These are phyloP conservation scores for Sapayoa aenigma DNA, from an alignment of 2,113 vertebrate genomes.

Conservation along the genomic window DNA sequence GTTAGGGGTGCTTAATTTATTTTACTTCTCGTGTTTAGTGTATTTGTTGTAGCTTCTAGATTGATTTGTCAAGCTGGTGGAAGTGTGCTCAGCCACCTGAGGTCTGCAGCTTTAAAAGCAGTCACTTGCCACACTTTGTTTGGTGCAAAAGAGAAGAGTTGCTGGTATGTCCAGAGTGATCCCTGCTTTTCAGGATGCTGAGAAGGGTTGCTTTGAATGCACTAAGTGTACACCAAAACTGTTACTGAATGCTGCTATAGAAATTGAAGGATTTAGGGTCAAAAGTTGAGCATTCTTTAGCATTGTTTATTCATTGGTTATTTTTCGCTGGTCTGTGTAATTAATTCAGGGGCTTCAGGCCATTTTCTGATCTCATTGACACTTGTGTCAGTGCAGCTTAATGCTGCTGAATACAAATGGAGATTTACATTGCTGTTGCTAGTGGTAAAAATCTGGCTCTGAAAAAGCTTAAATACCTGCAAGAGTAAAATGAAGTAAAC, in stretches of 20 bases:
- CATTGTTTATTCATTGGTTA: constrained; percentile 15
- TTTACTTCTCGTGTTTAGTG: not conserved
- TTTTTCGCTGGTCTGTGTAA: constrained; percentile 43
- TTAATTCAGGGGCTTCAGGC: constrained; percentile 53
- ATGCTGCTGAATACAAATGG: constrained; percentile 29
- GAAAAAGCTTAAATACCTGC: constrained; percentile 24
- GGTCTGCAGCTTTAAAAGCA: constrained; percentile 6
- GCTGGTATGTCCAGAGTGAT: not conserved
- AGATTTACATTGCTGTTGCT: constrained; percentile 20
- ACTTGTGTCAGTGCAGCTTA: constrained; percentile 9
- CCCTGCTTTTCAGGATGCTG: constrained; percentile 30
- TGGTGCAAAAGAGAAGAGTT: not conserved
- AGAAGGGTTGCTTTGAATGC: constrained; percentile 50
- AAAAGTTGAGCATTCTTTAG: constrained; percentile 52
- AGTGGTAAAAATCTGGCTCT: constrained; percentile 16
- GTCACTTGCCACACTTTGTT: not conserved
- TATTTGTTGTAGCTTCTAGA: not conserved
- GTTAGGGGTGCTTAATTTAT: not conserved
- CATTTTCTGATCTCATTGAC: constrained; percentile 65
- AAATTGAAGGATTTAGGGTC: constrained; percentile 25
- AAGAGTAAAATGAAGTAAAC: constrained; percentile 30
- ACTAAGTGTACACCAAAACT: constrained; percentile 22
- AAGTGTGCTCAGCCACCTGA: not conserved
- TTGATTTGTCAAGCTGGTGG: constrained; percentile 37
- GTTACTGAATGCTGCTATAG: constrained; percentile 22